phyloP scores from a whole-genome alignment of 2,113 vertebrate genomes.

The Chunga burmeisteri region DNA sequence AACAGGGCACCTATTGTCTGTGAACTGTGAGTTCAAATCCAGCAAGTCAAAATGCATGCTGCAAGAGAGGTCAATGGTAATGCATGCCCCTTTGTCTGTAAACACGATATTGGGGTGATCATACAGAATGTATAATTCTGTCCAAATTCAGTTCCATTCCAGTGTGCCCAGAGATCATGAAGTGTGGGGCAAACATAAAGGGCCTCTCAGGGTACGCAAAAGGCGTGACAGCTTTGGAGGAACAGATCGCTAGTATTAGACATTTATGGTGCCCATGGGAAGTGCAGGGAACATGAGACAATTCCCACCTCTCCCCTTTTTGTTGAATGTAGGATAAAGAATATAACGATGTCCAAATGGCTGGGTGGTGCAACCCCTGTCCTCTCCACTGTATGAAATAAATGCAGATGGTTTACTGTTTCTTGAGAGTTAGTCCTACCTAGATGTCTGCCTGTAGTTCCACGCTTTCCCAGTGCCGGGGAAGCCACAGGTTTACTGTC shows the following conservation, averaged over 20 bases:
- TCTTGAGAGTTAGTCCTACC: neutral
- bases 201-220: neutral
- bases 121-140: neutral
- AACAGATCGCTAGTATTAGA: neutral
- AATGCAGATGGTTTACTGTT: neutral
- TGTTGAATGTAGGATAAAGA: neutral
- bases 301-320: neutral
- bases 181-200: neutral
- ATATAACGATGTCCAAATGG: neutral
- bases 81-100: neutral
- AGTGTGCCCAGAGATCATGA: neutral
- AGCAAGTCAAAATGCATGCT: neutral
- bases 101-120: neutral
- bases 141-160: neutral
- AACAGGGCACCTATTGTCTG: neutral
- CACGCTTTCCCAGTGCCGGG: neutral
- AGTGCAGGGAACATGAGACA: neutral
- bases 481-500: neutral
- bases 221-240: neutral
- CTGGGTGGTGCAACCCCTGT: neutral
- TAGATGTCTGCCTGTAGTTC: neutral
- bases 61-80: neutral
- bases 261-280: neutral
- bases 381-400: neutral
- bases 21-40: neutral